Base-by-base conservation (phyloP, 1,140 invertebrate species). In the Eriocheir sinensis region DNA sequence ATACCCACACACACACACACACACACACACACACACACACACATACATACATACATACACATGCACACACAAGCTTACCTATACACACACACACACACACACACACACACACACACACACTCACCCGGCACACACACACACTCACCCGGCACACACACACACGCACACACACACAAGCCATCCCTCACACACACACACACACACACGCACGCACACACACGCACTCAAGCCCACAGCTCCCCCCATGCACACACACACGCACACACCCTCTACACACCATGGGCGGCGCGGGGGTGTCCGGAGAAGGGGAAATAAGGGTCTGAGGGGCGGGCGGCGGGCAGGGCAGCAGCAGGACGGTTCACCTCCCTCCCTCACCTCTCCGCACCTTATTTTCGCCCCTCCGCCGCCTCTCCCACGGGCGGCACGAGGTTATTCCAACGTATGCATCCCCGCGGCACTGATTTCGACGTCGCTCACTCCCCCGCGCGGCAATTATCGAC, bases 201-300 rank as follows among this genome's bases (percentile, higher is more conserved):
- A 72, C n/a, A n/a, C 60, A 72, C 60, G 44, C 44, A 48, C 79
- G 79, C 79, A n/a, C 27, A 34, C 27, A 81, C 6, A 81, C 79
- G 36, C 6, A 88, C 85, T 6, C n/a, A 88, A 8, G 36, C n/a
- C 9, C 17, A 88, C 85, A 6, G 38, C 4, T n/a, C 6, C 32
- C 4, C 79, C 4, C 27, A 81, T 3, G 32, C 27, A 81, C 79
- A 81, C 79, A 81, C 79, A 81, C 15, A 88, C 85, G 38, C 85
- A 30, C n/a, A 44, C 41, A 89, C 3, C 6, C 30, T 60, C 40
- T 94, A 94, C 93, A 92, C 89, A 94, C 93, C 93, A 94, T 94
- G 80, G 93, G 93, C 89, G 93, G 79, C 83, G 89, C 72, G 44
- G 89, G 80, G 41, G 93, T 89, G 93, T 91, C 89, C 93, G 85